Evolutionary conservation across 1,140 invertebrate genomes (phyloP).

Genomic region (Tetranychus urticae): DNA sequence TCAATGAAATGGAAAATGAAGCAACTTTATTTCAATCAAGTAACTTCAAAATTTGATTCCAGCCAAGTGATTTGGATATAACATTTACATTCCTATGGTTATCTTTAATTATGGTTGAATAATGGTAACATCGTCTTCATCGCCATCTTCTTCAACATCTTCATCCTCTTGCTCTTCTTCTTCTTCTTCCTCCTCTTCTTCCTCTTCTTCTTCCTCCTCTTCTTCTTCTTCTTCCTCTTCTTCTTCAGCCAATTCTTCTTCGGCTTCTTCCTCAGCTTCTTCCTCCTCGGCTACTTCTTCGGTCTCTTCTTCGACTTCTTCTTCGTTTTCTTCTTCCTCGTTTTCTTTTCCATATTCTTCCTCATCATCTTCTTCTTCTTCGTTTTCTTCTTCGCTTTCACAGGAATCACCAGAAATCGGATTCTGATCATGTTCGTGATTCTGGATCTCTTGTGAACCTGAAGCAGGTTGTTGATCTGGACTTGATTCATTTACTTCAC

Average conservation of each 20-base stretch:
- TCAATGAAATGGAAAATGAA: too few relatives aligned
- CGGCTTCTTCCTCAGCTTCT: neutral
- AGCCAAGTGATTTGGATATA: too few relatives aligned
- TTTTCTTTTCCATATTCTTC: neutral
- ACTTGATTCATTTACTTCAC: too few relatives aligned
- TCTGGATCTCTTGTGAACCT: neutral
- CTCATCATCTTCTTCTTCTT: neutral
- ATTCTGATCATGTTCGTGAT: neutral
- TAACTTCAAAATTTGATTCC: too few relatives aligned
- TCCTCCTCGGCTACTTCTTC: neutral
- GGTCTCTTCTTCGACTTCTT: neutral
- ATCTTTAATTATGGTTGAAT: too few relatives aligned
- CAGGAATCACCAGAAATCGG: neutral
- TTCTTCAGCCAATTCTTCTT: neutral
- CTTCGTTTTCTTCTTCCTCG: neutral
- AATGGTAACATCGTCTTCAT: too few relatives aligned
- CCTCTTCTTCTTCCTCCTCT: neutral
- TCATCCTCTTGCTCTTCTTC: neutral
- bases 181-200: neutral
- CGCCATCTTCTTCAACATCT: neutral
- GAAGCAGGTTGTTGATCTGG: too few relatives aligned
- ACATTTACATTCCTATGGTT: too few relatives aligned
- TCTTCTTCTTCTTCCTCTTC: neutral
- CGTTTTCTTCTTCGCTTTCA: neutral
- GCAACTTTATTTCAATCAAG: too few relatives aligned